phyloP scores from a whole-genome alignment of 2,113 vertebrate genomes.

The Chauna torquata region DNA sequence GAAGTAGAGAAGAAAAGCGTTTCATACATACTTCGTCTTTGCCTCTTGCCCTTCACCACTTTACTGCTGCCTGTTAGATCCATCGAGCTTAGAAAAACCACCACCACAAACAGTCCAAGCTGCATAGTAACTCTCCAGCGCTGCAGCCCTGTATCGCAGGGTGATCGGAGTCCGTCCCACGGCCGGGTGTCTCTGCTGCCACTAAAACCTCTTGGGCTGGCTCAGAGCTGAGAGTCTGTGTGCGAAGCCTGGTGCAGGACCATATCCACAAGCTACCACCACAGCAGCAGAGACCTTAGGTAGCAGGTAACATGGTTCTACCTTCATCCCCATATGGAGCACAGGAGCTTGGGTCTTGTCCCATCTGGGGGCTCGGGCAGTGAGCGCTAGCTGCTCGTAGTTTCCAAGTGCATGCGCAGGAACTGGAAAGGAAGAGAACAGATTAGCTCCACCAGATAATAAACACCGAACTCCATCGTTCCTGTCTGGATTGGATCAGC shows the following conservation, averaged over 20 bases:
- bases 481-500: accelerated
- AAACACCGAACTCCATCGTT: accelerated
- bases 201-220: constrained; percentile 71
- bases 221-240: constrained; percentile 79
- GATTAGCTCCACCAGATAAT: not conserved
- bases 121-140: constrained; percentile 93
- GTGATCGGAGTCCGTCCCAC: constrained; percentile 76
- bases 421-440: constrained; percentile 34
- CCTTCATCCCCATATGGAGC: constrained; percentile 82
- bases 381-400: not conserved
- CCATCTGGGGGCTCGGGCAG: constrained; percentile 55
- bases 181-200: constrained; percentile 38
- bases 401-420: not conserved
- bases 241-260: constrained; percentile 61
- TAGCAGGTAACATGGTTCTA: constrained; percentile 66
- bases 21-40: constrained; percentile 91
- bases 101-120: constrained; percentile 91
- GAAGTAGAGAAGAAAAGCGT: constrained; percentile 4
- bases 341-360: constrained; percentile 59
- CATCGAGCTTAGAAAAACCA: constrained; percentile 92
- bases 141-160: constrained; percentile 79
- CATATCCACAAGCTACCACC: constrained; percentile 73
- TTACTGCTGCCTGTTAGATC: constrained; percentile 85
- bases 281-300: constrained; percentile 60
- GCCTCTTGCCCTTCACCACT: constrained; percentile 87